Percentiles rank a stretch among this genome's conserved stretches.
Conservation (phyloP, 1,140 invertebrate genomes). For the Apis mellifera region Amel_HAv3.1 CM009943.2:7359001-7359500, state of each 20-base stretch:
- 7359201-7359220: not conserved
- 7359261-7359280: constrained; percentile 19
- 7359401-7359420: constrained; percentile 4
- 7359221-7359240: not conserved
- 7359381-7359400: constrained; percentile 17
- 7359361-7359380: constrained; percentile 47
- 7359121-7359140: too few relatives aligned
- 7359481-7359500: too few relatives aligned
- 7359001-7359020: not conserved
- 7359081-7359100: too few relatives aligned
- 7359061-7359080: not conserved
- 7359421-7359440: not conserved
- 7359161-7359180: not conserved
- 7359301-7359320: constrained; percentile 37
- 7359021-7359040: not conserved
- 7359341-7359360: constrained; percentile 45
- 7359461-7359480: not conserved
- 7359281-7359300: constrained; percentile 41
- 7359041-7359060: not conserved
- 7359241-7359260: constrained; percentile 3
- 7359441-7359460: not conserved
- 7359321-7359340: constrained; percentile 39
- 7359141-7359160: not conserved
- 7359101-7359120: too few relatives aligned
- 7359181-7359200: not conserved